Conservation (phyloP, 2,888 invertebrate genomes). For the Campoplex nolae region DNA sequence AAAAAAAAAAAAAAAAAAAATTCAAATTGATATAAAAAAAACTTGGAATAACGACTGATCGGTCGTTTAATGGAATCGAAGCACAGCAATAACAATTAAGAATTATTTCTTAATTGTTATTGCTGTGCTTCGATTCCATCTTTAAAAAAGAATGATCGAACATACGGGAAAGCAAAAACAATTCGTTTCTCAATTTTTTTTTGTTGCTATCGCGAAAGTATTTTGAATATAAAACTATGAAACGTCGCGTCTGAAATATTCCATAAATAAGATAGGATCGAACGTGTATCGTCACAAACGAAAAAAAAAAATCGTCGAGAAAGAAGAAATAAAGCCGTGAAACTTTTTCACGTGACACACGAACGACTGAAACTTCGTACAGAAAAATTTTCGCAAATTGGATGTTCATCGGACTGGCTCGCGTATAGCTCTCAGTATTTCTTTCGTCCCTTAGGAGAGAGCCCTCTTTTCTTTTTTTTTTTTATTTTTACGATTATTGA, state of each 20-base stretch:
- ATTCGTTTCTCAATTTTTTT: not conserved
- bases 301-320: not conserved
- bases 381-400: conserved; percentile 14
- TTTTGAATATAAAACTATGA: not conserved
- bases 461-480: not conserved
- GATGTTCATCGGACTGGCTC: conserved; percentile 7
- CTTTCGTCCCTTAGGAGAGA: not conserved
- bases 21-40: not conserved
- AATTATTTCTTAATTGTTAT: not conserved
- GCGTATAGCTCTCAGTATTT: not conserved
- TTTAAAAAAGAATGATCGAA: not conserved
- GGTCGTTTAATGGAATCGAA: no score
- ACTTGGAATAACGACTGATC: not conserved
- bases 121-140: no score
- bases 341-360: conserved; percentile 19
- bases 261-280: not conserved
- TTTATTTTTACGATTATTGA: not conserved
- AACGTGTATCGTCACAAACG: not conserved
- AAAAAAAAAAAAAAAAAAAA: not conserved
- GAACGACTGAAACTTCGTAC: conserved; percentile 10
- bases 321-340: conserved; percentile 4
- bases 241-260: not conserved
- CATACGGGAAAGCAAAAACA: not conserved
- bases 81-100: no score
- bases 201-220: not conserved